A percentile compares a stretch with the other conserved stretches of the same genome.
Conservation (phyloP, 2,797 vertebrate species). For the Synanceia verrucosa region DNA sequence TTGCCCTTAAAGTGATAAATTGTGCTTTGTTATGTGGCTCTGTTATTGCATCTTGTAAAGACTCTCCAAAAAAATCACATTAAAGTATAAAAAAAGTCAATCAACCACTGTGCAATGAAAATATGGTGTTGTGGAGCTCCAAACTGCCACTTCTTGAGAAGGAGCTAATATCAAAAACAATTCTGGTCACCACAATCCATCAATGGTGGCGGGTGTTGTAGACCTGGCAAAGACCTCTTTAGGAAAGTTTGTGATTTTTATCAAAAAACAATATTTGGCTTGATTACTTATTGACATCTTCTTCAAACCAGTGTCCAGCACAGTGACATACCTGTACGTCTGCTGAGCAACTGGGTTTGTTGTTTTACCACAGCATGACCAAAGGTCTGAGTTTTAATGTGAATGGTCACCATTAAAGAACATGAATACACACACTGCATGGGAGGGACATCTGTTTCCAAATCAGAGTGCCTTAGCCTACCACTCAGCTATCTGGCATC, state of each 20-base stretch:
- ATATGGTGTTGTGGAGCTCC: neutral
- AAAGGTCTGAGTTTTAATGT: neutral
- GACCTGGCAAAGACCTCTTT: neutral
- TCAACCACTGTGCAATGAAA: neutral
- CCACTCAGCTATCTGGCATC: conserved; percentile 35
- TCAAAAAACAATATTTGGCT: neutral
- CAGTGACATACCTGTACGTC: neutral
- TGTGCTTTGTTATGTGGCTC: neutral
- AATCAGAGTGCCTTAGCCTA: conserved; percentile 39
- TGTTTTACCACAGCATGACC: neutral
- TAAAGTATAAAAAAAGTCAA: neutral
- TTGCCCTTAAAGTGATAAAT: neutral
- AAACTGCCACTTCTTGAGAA: neutral
- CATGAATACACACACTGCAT: neutral
- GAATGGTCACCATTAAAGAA: conserved; percentile 6
- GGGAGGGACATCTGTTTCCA: conserved; percentile 40
- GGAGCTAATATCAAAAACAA: neutral
- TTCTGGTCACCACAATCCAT: neutral
- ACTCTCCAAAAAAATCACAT: neutral
- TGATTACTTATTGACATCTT: too few species aligned
- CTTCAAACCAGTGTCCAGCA: neutral
- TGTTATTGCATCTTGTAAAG: neutral
- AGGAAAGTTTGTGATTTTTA: neutral
- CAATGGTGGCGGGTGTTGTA: neutral
- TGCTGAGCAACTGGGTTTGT: neutral